Evolutionary conservation across 1,140 invertebrate genomes (phyloP).

Genomic region (Pachypsylla venusta): DNA sequence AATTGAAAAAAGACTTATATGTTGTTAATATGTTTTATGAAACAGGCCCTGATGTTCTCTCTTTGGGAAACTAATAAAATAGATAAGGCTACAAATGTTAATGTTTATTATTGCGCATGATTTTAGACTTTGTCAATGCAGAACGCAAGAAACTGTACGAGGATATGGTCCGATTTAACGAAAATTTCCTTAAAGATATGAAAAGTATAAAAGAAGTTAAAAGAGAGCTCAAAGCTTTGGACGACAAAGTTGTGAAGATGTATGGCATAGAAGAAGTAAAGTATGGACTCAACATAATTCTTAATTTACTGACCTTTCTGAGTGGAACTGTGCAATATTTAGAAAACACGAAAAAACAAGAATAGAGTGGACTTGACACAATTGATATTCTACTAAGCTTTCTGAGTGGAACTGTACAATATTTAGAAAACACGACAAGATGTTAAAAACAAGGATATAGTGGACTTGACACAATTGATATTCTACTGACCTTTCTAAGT

Average conservation of each 20-base stretch:
- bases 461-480: not conserved
- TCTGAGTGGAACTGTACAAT: not conserved
- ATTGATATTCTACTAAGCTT: not conserved
- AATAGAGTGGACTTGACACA: not conserved
- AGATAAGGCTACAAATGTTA: too few species aligned
- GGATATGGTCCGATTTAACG: not conserved
- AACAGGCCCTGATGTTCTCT: too few species aligned
- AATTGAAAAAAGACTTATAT: too few species aligned
- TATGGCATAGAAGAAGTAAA: not conserved
- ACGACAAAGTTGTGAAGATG: not conserved
- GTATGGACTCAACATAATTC: not conserved
- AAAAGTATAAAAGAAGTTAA: not conserved
- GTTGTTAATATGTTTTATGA: too few species aligned
- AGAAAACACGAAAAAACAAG: not conserved
- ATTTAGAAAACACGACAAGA: not conserved
- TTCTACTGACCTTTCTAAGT: not conserved
- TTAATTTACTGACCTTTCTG: constrained; percentile 4
- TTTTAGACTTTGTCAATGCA: not conserved
- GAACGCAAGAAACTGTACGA: not conserved
- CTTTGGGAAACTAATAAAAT: too few species aligned
- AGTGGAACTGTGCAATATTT: not conserved
- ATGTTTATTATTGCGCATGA: too few species aligned
- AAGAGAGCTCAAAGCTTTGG: not conserved
- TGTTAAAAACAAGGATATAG: too few species aligned
- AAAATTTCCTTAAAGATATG: not conserved